Base-by-base conservation (phyloP, 2,113 vertebrate species). In the Chinchilla lanigera region DNA sequence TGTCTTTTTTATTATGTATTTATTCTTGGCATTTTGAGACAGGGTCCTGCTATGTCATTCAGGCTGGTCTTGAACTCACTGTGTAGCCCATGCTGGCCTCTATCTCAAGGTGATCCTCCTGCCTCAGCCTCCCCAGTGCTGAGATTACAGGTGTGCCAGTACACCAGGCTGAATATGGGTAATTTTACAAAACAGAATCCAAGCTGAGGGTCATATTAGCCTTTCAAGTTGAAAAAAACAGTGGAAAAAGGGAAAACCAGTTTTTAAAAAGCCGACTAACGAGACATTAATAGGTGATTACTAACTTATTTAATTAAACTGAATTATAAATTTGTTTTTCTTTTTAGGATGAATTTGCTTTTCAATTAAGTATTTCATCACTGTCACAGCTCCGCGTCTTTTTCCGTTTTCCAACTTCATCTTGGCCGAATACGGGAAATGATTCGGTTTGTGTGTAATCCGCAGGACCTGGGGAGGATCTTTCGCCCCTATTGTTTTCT, bases 401-500 rank as follows among this genome's bases (percentile, higher is more conserved):
- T 93, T 90, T 92, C 44, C 50, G 28, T 69, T 86, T 95, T 86
- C 60, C 94, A 96, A 81, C 67, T 96, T 95, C 82, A 54, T 94
- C 60, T 75, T 3, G 75, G 88, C 58, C 2, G 5, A 86, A 41
- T 71, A 88, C 58, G 89, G 85, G 61, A 83, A 85, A 54, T 1
- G 56, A 58, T 38, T 81, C 14, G 14, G 38, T 30, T 63, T 83
- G 61, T 35, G 85, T 54, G 54, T 44, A 38, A 94, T 61, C 33
- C 5, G 16, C 17, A 6, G 61, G 65, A 56, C 60, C 78, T 1
- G 2, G 10, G 67, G 86, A 58, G n/a, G 52, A 13, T 83, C 83
- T 91, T 52, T 56, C 11, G 41, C 58, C 85, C 30, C 89, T 63
- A 60, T 96, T 97, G 97, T 97, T 93, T 96, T 75, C 95, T 44